Base-by-base conservation (phyloP, 2,797 vertebrate species). In the Smutsia temminckii region DNA sequence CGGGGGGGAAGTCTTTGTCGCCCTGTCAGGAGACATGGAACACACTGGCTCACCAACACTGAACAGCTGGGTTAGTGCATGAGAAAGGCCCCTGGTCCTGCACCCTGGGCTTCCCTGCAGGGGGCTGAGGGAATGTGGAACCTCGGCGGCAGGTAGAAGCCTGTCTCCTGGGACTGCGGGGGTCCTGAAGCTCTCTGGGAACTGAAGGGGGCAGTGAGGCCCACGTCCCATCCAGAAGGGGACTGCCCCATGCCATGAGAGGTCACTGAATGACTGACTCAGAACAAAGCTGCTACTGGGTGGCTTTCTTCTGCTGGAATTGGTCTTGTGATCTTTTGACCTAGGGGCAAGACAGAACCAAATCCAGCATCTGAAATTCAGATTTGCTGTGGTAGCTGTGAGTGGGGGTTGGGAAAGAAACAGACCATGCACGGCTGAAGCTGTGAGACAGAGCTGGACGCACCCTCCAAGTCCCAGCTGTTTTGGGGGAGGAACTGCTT, bases 1-100 rank as follows among this genome's bases (percentile, higher is more conserved):
- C 99, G 0, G 99, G 99, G 80, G 99, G 99, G 98, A 99, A 99
- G 98, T 99, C 99, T 98, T 99, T 99, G 98, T 99, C 99, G 3
- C 99, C 99, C 99, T 99, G 98, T 88, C 12, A 12, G 11, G 69
- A 96, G 74, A 94, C 79, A 93, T 0, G 1, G 84, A 89, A 80
- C 0, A 40, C 5, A 63, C 1, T 3, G 8, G 2, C 14, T 80
- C 29, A 29, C 23, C 40, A 69, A 34, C 10, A 1, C 2, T 9
- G 16, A 25, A 27, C 0, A 10, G 8, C 29, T 1, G 29, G 27
- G 7, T 3, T 3, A 4, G 2, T 4, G 27, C 0, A 1, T 3
- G 17, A 32, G 12, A 4, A 8, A n/a, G 57, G 32, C 37, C 49
- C 40, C 17, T 12, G 11, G 3, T 0, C 34, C 66, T 3, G 13